phyloP scores from a whole-genome alignment of 2,888 invertebrate genomes.

The Apamea epomidion region DNA sequence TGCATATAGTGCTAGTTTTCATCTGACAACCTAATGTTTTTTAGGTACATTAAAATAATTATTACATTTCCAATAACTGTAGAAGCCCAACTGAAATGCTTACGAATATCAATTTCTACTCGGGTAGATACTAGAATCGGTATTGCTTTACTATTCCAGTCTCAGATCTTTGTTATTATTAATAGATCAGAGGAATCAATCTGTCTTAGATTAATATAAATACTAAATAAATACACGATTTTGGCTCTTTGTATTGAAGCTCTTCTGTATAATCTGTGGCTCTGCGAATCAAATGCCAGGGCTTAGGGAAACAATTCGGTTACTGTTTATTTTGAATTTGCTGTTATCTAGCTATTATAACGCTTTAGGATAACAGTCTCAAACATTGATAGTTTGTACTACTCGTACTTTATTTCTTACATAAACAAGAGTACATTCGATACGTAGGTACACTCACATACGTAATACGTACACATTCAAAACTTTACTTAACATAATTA shows the following conservation, averaged over 20 bases:
- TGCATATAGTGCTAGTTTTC: not conserved
- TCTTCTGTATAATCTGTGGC: not conserved
- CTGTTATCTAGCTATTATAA: not conserved
- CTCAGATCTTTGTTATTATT: constrained; percentile 32
- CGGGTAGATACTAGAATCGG: not conserved
- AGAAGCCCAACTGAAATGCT: not conserved
- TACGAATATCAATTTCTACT: not conserved
- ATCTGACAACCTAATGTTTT: not conserved
- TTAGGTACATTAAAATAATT: not conserved
- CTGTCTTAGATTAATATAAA: constrained; percentile 7
- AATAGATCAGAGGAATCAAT: constrained; percentile 40
- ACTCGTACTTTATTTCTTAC: not conserved
- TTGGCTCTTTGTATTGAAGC: constrained; percentile 3
- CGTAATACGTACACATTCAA: too few relatives aligned
- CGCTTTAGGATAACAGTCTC: not conserved
- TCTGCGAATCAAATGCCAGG: constrained; percentile 23
- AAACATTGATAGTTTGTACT: not conserved
- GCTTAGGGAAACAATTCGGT: constrained; percentile 19
- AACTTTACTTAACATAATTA: too few relatives aligned
- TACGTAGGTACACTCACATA: not conserved
- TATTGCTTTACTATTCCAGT: not conserved
- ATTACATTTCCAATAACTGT: not conserved
- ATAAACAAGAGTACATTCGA: not conserved
- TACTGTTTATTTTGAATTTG: constrained; percentile 46
- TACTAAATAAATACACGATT: constrained; percentile 40